phyloP scores from a whole-genome alignment of 1,140 invertebrate species.

The Brachionus rubens region DNA sequence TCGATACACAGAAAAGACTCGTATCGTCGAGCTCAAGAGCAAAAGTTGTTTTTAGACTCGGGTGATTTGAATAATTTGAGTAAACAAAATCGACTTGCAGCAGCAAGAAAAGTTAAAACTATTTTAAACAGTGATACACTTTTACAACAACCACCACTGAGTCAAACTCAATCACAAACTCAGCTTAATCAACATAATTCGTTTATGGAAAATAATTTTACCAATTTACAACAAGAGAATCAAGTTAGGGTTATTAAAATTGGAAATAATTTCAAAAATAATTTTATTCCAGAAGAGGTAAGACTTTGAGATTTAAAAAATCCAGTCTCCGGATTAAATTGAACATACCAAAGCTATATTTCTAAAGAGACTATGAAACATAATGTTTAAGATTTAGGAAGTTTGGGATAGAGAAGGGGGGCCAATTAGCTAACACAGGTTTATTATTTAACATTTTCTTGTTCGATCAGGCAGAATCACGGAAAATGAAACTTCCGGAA shows the following conservation, averaged over 20 bases:
- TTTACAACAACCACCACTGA: not conserved
- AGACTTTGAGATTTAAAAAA: no score
- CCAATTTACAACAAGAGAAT: not conserved
- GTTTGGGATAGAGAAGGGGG: no score
- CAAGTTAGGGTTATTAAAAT: slow-evolving; percentile 24
- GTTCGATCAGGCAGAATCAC: no score
- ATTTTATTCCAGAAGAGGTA: slow-evolving; percentile 41
- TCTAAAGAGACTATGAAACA: no score
- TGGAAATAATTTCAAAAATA: slow-evolving; percentile 34
- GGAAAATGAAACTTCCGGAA: no score
- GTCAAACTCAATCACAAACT: slow-evolving; percentile 5
- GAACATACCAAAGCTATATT: no score
- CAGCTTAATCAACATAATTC: not conserved
- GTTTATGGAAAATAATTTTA: not conserved
- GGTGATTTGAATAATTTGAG: not conserved
- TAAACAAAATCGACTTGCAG: slow-evolving; percentile 22
- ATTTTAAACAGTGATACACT: slow-evolving; percentile 5
- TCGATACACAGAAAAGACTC: slow-evolving; percentile 41
- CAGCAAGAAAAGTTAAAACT: slow-evolving; percentile 16
- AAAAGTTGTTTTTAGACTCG: slow-evolving; percentile 31
- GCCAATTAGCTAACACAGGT: no score
- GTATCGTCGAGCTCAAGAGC: slow-evolving; percentile 44
- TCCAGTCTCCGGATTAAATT: no score
- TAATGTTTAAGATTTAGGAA: no score
- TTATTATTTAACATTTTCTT: no score